These are phyloP conservation scores for Cebus imitator DNA, from an alignment of 2,113 vertebrate species.

Conservation along the genomic window DNA sequence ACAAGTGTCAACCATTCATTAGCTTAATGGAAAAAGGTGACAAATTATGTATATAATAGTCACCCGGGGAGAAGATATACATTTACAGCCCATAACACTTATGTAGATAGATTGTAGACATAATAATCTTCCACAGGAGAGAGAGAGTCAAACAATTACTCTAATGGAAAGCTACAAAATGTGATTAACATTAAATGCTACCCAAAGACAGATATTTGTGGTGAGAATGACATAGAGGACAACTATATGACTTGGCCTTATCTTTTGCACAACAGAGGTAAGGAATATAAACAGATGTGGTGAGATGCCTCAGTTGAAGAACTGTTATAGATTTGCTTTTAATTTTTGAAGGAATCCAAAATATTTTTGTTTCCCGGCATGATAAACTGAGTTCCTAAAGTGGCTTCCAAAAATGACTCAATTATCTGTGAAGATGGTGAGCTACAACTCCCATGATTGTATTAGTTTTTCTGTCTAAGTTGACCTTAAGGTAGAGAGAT, in stretches of 20 bases:
- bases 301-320: background rate
- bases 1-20: slow-evolving; percentile 61
- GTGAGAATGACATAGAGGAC: slow-evolving; percentile 12
- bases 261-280: background rate
- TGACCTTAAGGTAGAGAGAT: background rate
- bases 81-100: slow-evolving; percentile 75
- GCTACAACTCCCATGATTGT: background rate
- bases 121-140: slow-evolving; percentile 81
- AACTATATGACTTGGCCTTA: background rate
- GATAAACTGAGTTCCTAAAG: background rate
- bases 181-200: slow-evolving; percentile 76
- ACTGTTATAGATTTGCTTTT: background rate
- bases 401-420: background rate
- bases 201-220: slow-evolving; percentile 43
- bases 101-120: slow-evolving; percentile 79
- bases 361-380: background rate
- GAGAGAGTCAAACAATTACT: slow-evolving; percentile 81
- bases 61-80: slow-evolving; percentile 65
- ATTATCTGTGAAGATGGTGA: background rate
- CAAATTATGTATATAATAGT: slow-evolving; percentile 69
- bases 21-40: slow-evolving; percentile 72
- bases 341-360: background rate
- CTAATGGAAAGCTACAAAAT: slow-evolving; percentile 80
- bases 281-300: background rate
- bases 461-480: background rate